Percentiles rank a stretch among this genome's conserved stretches.
phyloP scores from a whole-genome alignment of 2,113 vertebrate species.

The Indicator indicator region DNA sequence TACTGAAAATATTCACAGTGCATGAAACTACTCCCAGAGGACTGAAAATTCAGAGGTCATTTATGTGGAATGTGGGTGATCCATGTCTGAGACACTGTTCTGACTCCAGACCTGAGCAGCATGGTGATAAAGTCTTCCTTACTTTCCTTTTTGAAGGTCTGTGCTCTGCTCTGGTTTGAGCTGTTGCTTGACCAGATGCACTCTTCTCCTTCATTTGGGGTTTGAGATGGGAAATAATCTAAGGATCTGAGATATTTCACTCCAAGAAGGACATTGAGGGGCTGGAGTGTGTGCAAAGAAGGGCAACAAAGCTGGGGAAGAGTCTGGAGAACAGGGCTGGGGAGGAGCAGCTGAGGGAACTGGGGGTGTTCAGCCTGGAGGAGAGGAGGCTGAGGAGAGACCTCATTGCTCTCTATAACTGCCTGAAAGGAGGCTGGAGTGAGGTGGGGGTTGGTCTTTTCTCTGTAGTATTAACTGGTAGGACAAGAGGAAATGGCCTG shows the following conservation, averaged over 20 bases:
- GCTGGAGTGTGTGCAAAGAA: too few relatives aligned
- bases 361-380: too few relatives aligned
- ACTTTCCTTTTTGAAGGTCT: background rate
- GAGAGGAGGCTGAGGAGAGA: too few relatives aligned
- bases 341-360: too few relatives aligned
- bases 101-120: background rate
- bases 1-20: background rate
- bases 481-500: too few relatives aligned
- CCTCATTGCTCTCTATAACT: too few relatives aligned
- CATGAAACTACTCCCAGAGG: background rate
- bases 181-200: background rate
- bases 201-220: background rate
- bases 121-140: background rate
- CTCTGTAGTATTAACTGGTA: too few relatives aligned
- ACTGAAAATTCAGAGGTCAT: background rate
- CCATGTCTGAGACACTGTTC: background rate
- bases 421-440: too few relatives aligned
- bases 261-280: too few relatives aligned
- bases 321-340: too few relatives aligned
- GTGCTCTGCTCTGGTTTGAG: background rate
- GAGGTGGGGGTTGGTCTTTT: too few relatives aligned
- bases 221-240: background rate
- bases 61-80: background rate
- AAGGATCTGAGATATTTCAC: background rate
- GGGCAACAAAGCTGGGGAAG: too few relatives aligned